Evolutionary conservation across 2,113 vertebrate species (phyloP).

Genomic region (Drymodes brunneopygia): DNA sequence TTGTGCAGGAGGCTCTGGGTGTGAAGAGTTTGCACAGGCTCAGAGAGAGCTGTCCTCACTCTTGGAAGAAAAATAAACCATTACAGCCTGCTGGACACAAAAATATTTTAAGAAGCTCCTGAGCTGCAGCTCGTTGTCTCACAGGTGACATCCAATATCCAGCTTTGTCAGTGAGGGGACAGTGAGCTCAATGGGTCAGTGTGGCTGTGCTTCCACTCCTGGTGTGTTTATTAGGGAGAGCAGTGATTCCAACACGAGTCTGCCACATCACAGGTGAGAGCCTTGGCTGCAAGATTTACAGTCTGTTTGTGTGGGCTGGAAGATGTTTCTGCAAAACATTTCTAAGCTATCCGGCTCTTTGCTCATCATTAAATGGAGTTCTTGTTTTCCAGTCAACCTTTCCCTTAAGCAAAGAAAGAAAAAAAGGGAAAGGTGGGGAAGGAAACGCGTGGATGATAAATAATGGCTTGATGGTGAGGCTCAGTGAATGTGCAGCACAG

Average conservation of each 20-base stretch:
- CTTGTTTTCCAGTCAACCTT: neutral
- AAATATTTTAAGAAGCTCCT: neutral
- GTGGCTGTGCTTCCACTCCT: neutral
- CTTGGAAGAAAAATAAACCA: neutral
- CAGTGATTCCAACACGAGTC: fast-evolving
- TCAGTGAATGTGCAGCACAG: neutral
- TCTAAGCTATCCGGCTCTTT: neutral
- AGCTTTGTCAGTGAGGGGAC: neutral
- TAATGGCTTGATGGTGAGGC: neutral
- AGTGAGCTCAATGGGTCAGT: neutral
- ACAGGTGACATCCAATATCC: neutral
- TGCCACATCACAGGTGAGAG: neutral
- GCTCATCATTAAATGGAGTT: neutral
- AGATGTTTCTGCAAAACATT: neutral
- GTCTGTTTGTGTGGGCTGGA: neutral
- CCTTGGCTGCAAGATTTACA: neutral
- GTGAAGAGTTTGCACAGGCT: neutral
- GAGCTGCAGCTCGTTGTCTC: neutral
- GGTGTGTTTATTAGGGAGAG: neutral
- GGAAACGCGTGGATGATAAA: neutral
- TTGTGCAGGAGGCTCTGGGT: neutral
- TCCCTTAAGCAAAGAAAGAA: neutral
- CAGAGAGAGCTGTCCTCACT: neutral
- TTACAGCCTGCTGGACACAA: neutral
- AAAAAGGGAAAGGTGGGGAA: neutral